Evolutionary conservation across 1,140 invertebrate genomes (phyloP).

Genomic region (Drosophila takahashii): DNA sequence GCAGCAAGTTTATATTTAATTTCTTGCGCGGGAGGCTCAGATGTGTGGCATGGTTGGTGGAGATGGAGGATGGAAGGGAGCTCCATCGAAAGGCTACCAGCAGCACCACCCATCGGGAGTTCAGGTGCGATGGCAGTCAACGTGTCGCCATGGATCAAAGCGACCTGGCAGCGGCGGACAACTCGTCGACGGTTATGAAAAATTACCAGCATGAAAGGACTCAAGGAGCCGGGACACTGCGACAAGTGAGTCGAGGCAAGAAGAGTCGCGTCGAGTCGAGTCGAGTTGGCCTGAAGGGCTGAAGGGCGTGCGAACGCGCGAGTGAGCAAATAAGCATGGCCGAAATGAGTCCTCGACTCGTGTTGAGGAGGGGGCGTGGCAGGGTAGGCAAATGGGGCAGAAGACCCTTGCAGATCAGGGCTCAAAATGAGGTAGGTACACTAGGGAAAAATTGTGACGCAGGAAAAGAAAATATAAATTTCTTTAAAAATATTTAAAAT

Average conservation of each 20-base stretch:
- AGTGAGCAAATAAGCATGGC: conserved; percentile 53
- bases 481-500: neutral
- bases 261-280: conserved; percentile 23
- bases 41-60: conserved; percentile 21
- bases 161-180: conserved; percentile 43
- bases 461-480: neutral
- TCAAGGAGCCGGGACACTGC: conserved; percentile 40
- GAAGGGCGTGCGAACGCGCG: conserved; percentile 41
- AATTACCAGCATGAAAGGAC: conserved; percentile 67
- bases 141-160: conserved; percentile 76
- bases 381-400: conserved; percentile 7
- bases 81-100: neutral
- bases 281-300: conserved; percentile 12
- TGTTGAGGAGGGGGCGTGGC: conserved; percentile 6
- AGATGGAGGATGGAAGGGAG: neutral
- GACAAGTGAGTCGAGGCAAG: conserved; percentile 39
- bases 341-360: conserved; percentile 54
- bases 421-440: conserved; percentile 11
- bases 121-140: conserved; percentile 55
- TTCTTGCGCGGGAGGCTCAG: conserved; percentile 60
- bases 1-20: conserved; percentile 78
- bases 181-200: conserved; percentile 72
- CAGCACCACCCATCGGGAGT: conserved; percentile 21
- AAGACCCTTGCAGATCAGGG: conserved; percentile 23
- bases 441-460: neutral